These are phyloP conservation scores for Bettongia penicillata DNA, from an alignment of 2,113 vertebrate genomes.

Conservation along the genomic window DNA sequence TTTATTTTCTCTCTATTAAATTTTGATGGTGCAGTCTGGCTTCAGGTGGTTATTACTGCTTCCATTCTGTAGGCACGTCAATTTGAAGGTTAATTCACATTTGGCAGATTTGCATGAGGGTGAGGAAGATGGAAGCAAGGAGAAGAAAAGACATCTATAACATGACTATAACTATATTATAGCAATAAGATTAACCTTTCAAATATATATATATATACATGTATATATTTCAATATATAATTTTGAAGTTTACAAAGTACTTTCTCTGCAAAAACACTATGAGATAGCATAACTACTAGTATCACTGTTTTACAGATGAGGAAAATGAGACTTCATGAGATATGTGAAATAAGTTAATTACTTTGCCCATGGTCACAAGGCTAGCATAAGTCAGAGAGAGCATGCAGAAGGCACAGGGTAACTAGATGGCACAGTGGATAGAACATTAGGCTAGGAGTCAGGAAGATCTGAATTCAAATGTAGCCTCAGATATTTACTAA, in stretches of 20 bases:
- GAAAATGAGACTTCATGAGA: neutral
- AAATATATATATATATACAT: neutral
- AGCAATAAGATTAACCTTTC: neutral
- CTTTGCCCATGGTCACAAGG: neutral
- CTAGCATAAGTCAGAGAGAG: neutral
- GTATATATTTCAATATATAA: neutral
- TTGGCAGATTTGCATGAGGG: neutral
- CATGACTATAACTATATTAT: neutral
- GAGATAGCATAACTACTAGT: neutral
- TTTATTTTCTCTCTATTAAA: constrained; percentile 13
- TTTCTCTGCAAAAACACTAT: neutral
- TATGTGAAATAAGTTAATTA: neutral
- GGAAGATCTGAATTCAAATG: neutral
- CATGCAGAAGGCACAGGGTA: neutral
- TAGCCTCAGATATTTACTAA: neutral
- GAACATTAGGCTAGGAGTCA: neutral
- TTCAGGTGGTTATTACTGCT: neutral
- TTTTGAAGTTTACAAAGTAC: neutral
- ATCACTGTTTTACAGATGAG: neutral
- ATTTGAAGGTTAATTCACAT: neutral
- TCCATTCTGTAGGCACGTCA: neutral
- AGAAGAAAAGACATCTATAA: neutral
- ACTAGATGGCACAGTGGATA: neutral
- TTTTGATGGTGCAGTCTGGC: neutral
- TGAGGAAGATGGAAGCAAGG: neutral